phyloP scores from a whole-genome alignment of 2,888 invertebrate species.

The Campoplex nolae region DNA sequence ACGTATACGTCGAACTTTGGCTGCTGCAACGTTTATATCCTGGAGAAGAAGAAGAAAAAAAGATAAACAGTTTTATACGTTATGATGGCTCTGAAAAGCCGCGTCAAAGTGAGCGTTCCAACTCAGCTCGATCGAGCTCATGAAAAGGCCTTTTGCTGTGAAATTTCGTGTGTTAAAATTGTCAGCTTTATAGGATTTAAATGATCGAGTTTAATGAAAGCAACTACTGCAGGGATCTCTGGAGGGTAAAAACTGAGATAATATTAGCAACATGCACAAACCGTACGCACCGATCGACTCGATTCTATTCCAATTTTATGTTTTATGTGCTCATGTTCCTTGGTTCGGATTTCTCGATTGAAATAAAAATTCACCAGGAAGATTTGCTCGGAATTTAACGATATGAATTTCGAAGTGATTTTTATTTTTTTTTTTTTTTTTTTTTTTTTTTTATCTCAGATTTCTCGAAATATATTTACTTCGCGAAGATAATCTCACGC shows the following conservation, averaged over 20 bases:
- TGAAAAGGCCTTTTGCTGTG: slow-evolving; percentile 31
- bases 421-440: neutral
- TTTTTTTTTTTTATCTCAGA: neutral
- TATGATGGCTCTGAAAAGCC: neutral
- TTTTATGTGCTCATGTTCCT: neutral
- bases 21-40: neutral
- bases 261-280: neutral
- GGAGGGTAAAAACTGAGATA: slow-evolving; percentile 23
- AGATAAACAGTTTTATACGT: slow-evolving; percentile 27
- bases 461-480: neutral
- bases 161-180: slow-evolving; percentile 14
- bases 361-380: neutral
- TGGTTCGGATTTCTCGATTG: neutral
- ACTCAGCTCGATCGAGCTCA: slow-evolving; percentile 8
- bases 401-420: neutral
- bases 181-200: slow-evolving; percentile 15
- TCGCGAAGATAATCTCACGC: slow-evolving; percentile 11
- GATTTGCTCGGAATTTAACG: neutral
- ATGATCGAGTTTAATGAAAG: slow-evolving; percentile 19
- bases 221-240: slow-evolving; percentile 27
- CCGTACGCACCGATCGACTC: neutral
- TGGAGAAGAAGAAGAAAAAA: neutral
- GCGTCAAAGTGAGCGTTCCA: slow-evolving; percentile 20
- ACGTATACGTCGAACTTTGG: slow-evolving; percentile 11
- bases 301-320: neutral